Base-by-base conservation (phyloP, 1,140 invertebrate species). In the Calosoma granatense region DNA sequence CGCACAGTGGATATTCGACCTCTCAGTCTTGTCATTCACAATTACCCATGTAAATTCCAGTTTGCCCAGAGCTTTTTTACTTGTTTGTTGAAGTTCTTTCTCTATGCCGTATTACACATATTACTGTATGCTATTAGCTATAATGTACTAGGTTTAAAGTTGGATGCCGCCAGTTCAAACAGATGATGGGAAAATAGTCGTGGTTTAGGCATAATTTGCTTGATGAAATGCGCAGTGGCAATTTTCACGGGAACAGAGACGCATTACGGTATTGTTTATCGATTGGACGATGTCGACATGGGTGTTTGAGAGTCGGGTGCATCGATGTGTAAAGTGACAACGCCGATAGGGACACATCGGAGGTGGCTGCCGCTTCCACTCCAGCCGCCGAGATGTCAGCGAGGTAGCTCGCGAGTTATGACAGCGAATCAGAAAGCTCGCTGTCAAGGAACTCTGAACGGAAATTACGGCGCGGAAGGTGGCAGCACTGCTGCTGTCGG, bases 401-500 rank as follows among this genome's bases (percentile, higher is more conserved):
- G 4, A 36, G 26, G 6, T 36, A 36, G 26, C 26, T 47, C 9
- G 41, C 41, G 41, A 9, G 15, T 47, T 47, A 47, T 47, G 41
- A 47, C 41, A 47, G 41, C 41, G 41, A 47, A 47, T 47, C 41
- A 47, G 41, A 47, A 47, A 47, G 41, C 41, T 47, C n/a, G 41
- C 41, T 47, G 41, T 47, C 41, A 47, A 47, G 41, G 41, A 47
- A 47, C 41, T 47, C 41, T 9, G 17, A 47, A 17, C 41, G 41
- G 41, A 47, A 47, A 47, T 47, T 47, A 47, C 41, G 15, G 17
- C 41, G 17, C 9, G 41, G 41, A 47, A 47, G 41, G 41, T 47
- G 41, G 41, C 41, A 17, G 6, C 41, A 47, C 9, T 4, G 17
- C 9, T 47, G 41, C 41, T 47, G 41, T 47, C 15, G 41, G 6